Base-by-base conservation (phyloP, 2,888 invertebrate species). In the Cordilura impudica region DNA sequence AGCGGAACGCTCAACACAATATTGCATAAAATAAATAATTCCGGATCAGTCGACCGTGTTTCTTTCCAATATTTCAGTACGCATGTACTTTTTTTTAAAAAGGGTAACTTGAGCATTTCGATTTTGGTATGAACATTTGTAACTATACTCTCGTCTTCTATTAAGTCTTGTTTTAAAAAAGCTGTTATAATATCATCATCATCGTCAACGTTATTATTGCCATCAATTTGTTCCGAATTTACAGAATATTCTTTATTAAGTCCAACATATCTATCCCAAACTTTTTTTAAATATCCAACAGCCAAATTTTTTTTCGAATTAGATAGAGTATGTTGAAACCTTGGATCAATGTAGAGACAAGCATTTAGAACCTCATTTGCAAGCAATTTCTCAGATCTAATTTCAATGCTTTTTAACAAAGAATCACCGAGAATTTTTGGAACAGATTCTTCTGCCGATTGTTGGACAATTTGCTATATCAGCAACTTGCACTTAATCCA, bases 401-500 rank as follows among this genome's bases (percentile, higher is more conserved):
- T 75, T 51, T 61, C 51, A 16, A 69, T 43, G 21, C 35, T 61
- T 2, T 53, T 16, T 3, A 43, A 21, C n/a, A 69, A 19, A 10
- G 19, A 12, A 18, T 21, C 18, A 29, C 60, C 21, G 8, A 31
- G 31, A 26, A 67, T 67, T 69, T 67, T 75, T 10, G 58, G n/a
- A 6, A 35, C 2, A 0, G 58, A n/a, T 6, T 2, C 10, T 5
- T 51, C 39, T 1, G 10, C 31, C 8, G 67, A 47, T 35, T 58
- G 29, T 12, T 66, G 18, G 12, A 75, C 16, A n/a, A 58, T 19
- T 43, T 67, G 19, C 3, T 8, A 0, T 16, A 35, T 73, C 2
- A 19, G 19, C 19, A 74, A 29, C 49, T 74, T 67, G 23, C 67
- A 60, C 49, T 16, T 74, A 3, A 75, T 7, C 63, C 75, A 75